phyloP scores from a whole-genome alignment of 2,888 invertebrate species.

The Hyles lineata region DNA sequence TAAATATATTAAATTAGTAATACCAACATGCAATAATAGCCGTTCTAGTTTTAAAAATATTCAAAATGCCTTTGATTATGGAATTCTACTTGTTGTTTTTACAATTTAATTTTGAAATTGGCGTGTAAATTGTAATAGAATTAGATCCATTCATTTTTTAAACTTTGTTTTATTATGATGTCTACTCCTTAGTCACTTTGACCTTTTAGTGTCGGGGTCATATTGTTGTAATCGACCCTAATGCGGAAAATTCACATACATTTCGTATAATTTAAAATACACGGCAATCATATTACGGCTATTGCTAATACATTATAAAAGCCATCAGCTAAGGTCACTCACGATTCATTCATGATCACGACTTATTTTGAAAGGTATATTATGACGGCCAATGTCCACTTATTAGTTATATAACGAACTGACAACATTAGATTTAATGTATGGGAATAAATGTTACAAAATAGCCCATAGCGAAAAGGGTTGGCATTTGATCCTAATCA shows the following conservation, averaged over 20 bases:
- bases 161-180: not conserved
- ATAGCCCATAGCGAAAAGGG: not conserved
- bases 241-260: constrained; percentile 13
- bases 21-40: not conserved
- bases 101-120: too few relatives aligned
- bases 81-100: too few relatives aligned
- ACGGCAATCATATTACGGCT: constrained; percentile 9
- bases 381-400: constrained; percentile 10
- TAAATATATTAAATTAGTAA: constrained; percentile 16
- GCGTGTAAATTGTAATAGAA: too few relatives aligned
- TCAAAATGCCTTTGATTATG: too few relatives aligned
- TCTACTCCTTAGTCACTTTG: not conserved
- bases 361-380: constrained; percentile 21
- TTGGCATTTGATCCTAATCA: not conserved
- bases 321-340: constrained; percentile 20
- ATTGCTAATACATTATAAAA: constrained; percentile 18
- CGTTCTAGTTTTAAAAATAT: not conserved
- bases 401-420: constrained; percentile 16
- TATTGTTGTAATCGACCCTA: not conserved
- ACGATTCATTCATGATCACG: constrained; percentile 25
- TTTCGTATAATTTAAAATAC: constrained; percentile 12
- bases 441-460: not conserved
- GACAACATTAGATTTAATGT: not conserved
- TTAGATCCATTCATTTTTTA: too few relatives aligned
- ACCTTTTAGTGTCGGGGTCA: not conserved